Conservation (phyloP, 2,113 vertebrate species). For the Balaeniceps rex region DNA sequence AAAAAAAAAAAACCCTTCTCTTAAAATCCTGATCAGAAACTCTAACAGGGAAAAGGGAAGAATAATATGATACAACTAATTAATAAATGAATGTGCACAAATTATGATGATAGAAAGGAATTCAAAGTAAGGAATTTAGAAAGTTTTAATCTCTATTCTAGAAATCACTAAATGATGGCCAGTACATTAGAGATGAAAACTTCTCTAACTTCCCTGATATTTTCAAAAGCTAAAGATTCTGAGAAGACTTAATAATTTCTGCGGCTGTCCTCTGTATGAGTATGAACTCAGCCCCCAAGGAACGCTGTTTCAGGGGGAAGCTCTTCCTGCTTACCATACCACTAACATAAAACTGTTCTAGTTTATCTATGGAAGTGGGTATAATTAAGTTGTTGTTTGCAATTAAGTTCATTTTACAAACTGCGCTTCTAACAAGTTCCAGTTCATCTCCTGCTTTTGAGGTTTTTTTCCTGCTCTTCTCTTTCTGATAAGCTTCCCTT, state of each 20-base stretch:
- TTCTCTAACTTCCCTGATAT: neutral
- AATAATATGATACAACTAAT: neutral
- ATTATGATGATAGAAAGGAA: neutral
- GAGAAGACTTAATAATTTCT: neutral
- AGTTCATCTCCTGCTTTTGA: neutral
- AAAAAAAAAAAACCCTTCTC: neutral
- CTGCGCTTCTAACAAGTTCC: neutral
- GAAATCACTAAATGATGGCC: neutral
- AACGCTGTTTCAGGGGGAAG: neutral
- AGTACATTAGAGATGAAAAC: neutral
- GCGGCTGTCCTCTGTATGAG: neutral
- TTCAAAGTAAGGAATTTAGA: neutral
- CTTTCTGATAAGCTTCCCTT: neutral
- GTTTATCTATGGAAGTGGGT: neutral
- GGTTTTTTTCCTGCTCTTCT: neutral
- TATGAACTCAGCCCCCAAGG: neutral
- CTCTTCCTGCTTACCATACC: neutral
- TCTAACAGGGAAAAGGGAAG: neutral
- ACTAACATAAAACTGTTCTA: neutral
- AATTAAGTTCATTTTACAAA: neutral
- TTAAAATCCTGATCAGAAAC: neutral
- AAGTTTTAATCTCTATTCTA: neutral
- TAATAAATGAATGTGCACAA: neutral
- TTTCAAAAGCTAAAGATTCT: neutral
- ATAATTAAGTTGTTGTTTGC: neutral